phyloP scores from a whole-genome alignment of 1,140 invertebrate genomes.

The Drosophila novamexicana region DNA sequence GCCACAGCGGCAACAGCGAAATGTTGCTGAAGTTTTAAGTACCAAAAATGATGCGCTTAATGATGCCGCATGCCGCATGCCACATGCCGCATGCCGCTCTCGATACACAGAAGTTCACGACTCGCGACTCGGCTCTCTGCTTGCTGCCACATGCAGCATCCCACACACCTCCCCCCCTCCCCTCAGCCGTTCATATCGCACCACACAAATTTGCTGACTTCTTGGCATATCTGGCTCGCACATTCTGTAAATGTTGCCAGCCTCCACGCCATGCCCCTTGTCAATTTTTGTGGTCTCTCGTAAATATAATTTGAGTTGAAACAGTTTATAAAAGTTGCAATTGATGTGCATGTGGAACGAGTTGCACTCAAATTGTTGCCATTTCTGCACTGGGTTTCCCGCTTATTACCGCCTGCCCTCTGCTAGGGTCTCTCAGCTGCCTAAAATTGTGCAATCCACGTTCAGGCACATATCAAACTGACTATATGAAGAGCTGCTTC shows the following conservation, averaged over 20 bases:
- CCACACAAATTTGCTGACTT: slow-evolving; percentile 73
- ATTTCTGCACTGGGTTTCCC: slow-evolving; percentile 17
- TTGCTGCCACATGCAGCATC: neutral
- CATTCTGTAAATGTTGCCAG: slow-evolving; percentile 56
- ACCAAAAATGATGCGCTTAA: slow-evolving; percentile 77
- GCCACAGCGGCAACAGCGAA: neutral
- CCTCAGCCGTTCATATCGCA: slow-evolving; percentile 28
- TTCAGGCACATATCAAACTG: neutral
- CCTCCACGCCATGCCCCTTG: slow-evolving; percentile 4
- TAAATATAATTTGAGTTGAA: slow-evolving; percentile 77
- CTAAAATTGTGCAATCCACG: neutral
- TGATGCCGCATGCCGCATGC: slow-evolving; percentile 60
- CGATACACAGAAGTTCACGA: slow-evolving; percentile 72
- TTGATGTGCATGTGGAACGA: slow-evolving; percentile 48
- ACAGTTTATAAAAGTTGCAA: slow-evolving; percentile 74
- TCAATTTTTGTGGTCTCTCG: slow-evolving; percentile 64
- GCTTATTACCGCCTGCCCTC: neutral
- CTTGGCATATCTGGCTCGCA: slow-evolving; percentile 82
- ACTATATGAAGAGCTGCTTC: slow-evolving; percentile 10
- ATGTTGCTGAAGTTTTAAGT: slow-evolving; percentile 73
- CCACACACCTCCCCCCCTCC: slow-evolving; percentile 2
- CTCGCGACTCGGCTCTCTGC: slow-evolving; percentile 52
- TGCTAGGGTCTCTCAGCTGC: slow-evolving; percentile 15
- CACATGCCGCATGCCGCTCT: slow-evolving; percentile 15
- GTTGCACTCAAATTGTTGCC: slow-evolving; percentile 36